phyloP scores from a whole-genome alignment of 2,888 invertebrate species.

The Sminthurides aquaticus region DNA sequence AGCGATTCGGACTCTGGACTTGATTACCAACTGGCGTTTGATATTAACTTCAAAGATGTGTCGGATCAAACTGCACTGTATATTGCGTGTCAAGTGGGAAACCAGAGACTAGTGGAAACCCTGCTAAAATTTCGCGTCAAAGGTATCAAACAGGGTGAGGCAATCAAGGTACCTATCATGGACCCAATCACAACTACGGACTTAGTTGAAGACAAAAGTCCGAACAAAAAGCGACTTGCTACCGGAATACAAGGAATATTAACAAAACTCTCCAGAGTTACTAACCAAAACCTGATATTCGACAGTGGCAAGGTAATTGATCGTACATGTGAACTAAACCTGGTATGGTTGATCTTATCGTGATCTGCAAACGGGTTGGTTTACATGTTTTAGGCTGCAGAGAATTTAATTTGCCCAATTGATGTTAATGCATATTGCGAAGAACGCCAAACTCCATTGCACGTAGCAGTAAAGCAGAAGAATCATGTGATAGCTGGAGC shows the following conservation, averaged over 20 bases:
- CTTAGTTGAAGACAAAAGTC: conserved; percentile 10
- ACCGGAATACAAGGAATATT: conserved; percentile 77
- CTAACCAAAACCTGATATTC: conserved; percentile 37
- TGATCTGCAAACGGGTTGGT: not conserved
- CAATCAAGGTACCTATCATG: not conserved
- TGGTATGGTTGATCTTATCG: not conserved
- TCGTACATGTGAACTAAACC: not conserved
- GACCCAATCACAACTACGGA: not conserved
- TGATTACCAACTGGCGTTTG: conserved; percentile 83
- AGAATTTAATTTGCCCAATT: conserved; percentile 58
- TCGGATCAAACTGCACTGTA: conserved; percentile 86
- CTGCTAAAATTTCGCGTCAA: conserved; percentile 58
- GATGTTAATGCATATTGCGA: conserved; percentile 67
- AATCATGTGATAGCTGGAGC: conserved; percentile 63
- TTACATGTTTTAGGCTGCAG: conserved; percentile 28
- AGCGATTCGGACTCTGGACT: conserved; percentile 50
- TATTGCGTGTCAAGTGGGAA: conserved; percentile 77
- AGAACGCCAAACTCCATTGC: conserved; percentile 71
- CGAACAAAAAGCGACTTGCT: conserved; percentile 14
- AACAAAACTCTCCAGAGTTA: conserved; percentile 56
- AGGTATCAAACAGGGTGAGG: conserved; percentile 35
- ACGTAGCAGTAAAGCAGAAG: conserved; percentile 69
- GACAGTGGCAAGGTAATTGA: conserved; percentile 21
- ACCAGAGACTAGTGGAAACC: conserved; percentile 66
- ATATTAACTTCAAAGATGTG: conserved; percentile 82